Evolutionary conservation across 2,797 vertebrate genomes (phyloP).

Genomic region (Hozukius guyotensis): DNA sequence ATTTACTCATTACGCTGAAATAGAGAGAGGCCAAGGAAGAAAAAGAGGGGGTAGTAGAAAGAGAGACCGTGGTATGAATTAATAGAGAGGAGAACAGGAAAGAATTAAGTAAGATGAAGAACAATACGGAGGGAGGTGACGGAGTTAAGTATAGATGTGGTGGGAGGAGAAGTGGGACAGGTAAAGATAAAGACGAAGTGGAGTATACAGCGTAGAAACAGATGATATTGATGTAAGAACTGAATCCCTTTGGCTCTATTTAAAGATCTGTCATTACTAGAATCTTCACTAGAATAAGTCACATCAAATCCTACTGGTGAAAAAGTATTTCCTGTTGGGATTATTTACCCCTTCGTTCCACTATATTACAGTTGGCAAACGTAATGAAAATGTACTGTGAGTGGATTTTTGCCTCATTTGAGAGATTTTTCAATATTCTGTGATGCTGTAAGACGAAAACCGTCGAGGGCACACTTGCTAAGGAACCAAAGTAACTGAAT

Average conservation of each 20-base stretch:
- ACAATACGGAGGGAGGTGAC: constrained; percentile 37
- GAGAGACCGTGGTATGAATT: constrained; percentile 29
- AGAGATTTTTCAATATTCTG: background rate
- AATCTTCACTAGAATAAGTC: background rate
- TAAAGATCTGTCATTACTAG: constrained; percentile 15
- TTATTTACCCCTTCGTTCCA: background rate
- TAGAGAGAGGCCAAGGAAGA: constrained; percentile 51
- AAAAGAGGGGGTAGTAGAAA: constrained; percentile 8
- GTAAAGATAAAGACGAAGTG: constrained; percentile 10
- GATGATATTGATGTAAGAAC: background rate
- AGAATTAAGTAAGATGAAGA: constrained; percentile 17
- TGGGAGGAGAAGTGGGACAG: constrained; percentile 20
- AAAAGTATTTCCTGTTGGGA: background rate
- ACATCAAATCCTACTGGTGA: constrained; percentile 1
- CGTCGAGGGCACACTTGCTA: background rate
- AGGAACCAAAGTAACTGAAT: background rate
- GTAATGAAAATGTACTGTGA: background rate
- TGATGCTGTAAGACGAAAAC: background rate
- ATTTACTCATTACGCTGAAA: constrained; percentile 78
- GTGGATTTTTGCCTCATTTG: background rate
- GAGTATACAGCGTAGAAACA: background rate
- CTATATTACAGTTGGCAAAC: background rate
- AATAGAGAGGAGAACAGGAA: constrained; percentile 31
- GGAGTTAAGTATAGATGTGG: constrained; percentile 31
- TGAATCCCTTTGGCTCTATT: background rate